Evolutionary conservation across 2,113 vertebrate genomes (phyloP).

Genomic region (Hippolais icterina): DNA sequence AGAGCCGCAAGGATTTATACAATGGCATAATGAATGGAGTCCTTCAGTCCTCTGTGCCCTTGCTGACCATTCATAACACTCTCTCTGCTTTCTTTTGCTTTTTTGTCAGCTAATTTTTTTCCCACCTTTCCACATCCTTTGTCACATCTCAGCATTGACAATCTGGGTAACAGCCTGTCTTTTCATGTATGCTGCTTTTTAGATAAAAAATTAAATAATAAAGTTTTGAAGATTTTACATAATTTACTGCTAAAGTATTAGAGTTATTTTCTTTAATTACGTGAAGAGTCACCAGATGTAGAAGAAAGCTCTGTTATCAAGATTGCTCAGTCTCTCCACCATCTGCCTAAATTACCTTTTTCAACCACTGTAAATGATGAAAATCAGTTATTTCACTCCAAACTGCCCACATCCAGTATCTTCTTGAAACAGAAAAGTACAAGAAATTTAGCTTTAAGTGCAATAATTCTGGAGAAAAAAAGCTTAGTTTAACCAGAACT

Average conservation of each 20-base stretch:
- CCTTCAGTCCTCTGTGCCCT: neutral
- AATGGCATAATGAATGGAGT: rapidly evolving
- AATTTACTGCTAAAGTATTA: neutral
- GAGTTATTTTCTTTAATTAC: neutral
- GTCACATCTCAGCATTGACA: neutral
- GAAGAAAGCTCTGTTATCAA: neutral
- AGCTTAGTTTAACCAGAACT: neutral
- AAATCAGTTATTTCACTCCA: neutral
- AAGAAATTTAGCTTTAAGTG: neutral
- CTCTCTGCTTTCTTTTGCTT: neutral
- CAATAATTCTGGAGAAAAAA: neutral
- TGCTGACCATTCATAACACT: neutral
- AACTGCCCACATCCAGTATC: neutral
- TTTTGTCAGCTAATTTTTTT: neutral
- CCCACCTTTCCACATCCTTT: neutral
- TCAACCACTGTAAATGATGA: neutral
- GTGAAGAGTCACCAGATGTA: neutral
- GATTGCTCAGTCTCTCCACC: neutral
- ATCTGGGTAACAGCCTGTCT: neutral
- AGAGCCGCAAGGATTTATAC: neutral
- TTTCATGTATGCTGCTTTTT: neutral
- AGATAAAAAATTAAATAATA: neutral
- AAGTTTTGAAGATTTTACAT: neutral
- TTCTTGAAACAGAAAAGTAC: neutral
- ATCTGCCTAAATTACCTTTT: neutral